Conservation (phyloP, 92 coral and sea anemone species). For the Galaxea fascicularis region DNA sequence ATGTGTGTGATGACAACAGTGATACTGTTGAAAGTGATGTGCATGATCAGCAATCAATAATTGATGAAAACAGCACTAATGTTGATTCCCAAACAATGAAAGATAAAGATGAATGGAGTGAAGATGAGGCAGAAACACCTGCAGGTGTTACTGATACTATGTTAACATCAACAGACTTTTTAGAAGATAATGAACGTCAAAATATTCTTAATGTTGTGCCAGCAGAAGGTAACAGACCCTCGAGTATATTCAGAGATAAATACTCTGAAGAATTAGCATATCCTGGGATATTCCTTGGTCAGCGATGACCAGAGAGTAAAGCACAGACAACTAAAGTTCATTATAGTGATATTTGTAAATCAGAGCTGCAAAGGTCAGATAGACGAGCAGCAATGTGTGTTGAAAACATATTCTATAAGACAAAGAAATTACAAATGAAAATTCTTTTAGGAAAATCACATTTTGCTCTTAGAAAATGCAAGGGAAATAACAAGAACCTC, state of each 20-base stretch:
- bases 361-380: constrained; percentile 67
- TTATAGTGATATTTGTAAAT: constrained; percentile 50
- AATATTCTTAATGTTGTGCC: too few relatives aligned
- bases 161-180: constrained; percentile 12
- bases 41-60: constrained; percentile 22
- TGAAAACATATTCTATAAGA: constrained; percentile 63
- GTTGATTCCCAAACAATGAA: background rate
- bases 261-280: too few relatives aligned
- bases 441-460: constrained; percentile 61
- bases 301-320: too few relatives aligned
- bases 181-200: too few relatives aligned
- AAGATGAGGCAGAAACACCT: constrained; percentile 72
- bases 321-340: too few relatives aligned
- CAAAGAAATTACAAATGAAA: constrained; percentile 75
- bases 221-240: too few relatives aligned
- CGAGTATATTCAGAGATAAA: too few relatives aligned
- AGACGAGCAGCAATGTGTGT: constrained; percentile 75
- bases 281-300: too few relatives aligned
- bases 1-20: constrained; percentile 34
- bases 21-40: background rate
- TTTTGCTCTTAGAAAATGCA: constrained; percentile 61
- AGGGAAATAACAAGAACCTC: constrained; percentile 44
- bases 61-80: background rate
- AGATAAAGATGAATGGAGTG: constrained; percentile 48
- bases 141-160: constrained; percentile 78